A percentile compares a stretch with the other conserved stretches of the same genome.
These are phyloP conservation scores for Dolichomitus sp. DNA, from an alignment of 2,888 invertebrate genomes.

Conservation along the genomic window DNA sequence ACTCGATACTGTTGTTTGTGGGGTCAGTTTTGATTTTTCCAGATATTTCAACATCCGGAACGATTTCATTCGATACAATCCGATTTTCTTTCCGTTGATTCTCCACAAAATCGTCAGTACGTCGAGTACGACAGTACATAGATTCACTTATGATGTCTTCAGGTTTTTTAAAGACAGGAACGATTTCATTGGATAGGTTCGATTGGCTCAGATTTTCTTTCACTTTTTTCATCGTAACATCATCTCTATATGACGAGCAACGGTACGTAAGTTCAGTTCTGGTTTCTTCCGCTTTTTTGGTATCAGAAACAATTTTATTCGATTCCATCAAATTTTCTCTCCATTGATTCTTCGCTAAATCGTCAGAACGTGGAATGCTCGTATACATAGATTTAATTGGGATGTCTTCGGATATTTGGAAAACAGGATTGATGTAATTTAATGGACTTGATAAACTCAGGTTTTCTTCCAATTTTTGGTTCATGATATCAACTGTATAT, in stretches of 20 bases:
- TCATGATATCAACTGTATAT: background rate
- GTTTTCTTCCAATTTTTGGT: background rate
- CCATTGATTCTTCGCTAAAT: background rate
- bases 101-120: background rate
- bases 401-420: background rate
- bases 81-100: background rate
- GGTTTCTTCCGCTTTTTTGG: background rate
- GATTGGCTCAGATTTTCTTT: background rate
- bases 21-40: conserved; percentile 1
- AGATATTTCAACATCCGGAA: background rate
- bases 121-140: background rate
- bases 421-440: background rate
- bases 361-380: background rate
- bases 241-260: background rate
- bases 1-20: conserved; percentile 7
- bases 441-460: background rate
- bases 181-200: background rate
- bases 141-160: background rate
- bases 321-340: background rate
- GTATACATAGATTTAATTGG: background rate
- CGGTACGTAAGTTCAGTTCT: background rate
- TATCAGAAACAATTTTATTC: background rate
- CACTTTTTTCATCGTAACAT: background rate
- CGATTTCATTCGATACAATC: background rate
- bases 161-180: background rate